phyloP scores from a whole-genome alignment of 2,113 vertebrate species.

The Toxotes jaculatrix region DNA sequence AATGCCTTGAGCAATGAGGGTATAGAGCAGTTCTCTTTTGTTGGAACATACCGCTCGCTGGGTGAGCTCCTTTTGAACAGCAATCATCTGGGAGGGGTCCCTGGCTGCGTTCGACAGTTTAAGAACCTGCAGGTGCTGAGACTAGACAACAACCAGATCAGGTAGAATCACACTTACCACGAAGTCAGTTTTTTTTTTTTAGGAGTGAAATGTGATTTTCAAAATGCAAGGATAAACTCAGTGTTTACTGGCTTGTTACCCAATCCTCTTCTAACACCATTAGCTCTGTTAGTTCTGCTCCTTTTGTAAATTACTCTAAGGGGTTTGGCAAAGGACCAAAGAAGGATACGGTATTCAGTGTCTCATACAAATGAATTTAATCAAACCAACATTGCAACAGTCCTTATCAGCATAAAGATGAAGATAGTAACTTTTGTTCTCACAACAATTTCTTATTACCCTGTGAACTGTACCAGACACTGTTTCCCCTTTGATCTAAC shows the following conservation, averaged over 20 bases:
- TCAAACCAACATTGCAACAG: background rate
- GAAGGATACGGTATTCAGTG: background rate
- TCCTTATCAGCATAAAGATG: background rate
- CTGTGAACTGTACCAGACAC: background rate
- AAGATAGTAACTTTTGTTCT: background rate
- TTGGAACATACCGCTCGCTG: conserved; percentile 83
- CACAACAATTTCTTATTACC: background rate
- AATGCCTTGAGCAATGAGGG: conserved; percentile 75
- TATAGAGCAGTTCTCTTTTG: conserved; percentile 77
- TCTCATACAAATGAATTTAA: conserved; percentile 1
- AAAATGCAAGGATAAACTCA: conserved; percentile 16
- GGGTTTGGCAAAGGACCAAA: conserved; percentile 23
- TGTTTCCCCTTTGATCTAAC: background rate
- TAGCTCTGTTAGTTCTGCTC: conserved; percentile 8
- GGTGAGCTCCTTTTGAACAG: conserved; percentile 84
- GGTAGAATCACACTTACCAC: conserved; percentile 63
- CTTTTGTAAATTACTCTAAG: conserved; percentile 16
- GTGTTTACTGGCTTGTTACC: background rate
- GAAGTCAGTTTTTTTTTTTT: background rate
- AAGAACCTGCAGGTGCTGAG: conserved; percentile 81
- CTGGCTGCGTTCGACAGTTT: conserved; percentile 83
- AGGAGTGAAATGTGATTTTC: background rate
- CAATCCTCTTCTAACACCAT: background rate
- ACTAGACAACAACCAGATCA: conserved; percentile 86
- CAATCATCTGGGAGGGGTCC: conserved; percentile 83